Base-by-base conservation (phyloP, 2,888 invertebrate species). In the Argyresthia goedartella region DNA sequence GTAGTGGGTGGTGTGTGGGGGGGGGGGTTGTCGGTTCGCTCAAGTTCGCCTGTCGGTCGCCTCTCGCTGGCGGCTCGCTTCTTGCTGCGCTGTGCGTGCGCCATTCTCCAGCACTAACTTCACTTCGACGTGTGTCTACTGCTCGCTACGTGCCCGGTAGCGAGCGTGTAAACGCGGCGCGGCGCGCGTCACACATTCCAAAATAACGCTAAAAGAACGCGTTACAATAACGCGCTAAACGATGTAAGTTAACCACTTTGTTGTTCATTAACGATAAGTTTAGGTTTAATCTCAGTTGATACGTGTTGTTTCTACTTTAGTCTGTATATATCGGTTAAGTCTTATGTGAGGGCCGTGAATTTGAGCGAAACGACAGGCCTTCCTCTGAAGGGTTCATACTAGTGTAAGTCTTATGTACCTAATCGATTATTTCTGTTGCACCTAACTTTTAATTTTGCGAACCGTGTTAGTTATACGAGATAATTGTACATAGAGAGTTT, bases 221-320 rank as follows among this genome's bases (percentile, higher is more conserved):
- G 41, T 34, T 36, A n/a, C 33, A 8, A 10, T 11, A 34, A 47
- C 52, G 39, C 52, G 39, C 47, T 44, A 45, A 35, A 51, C 39
- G 45, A 41, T 33, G 9, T 47, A 53, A 50, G 47, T 82, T 84
- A 81, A 82, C 85, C 85, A 85, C 84, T 81, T 77, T 82, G 84
- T 81, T 85, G 85, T 85, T 85, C 85, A 85, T 84, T 84, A 85
- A 77, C 74, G 78, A 73, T 85, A 85, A 85, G 85, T 77, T 54
- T 85, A 85, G 84, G 65, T 76, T n/a, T 82, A 85, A 82, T 81
- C 76, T 84, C 81, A 79, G 76, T 82, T 73, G 80, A 79, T 81
- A 51, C 51, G 53, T 56, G 81, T 82, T 78, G 79, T 79, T 69
- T 76, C 71, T n/a, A n/a, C n/a, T n/a, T 71, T 78, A 79, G 77